phyloP scores from a whole-genome alignment of 2,797 vertebrate species.

The Poecilia picta region DNA sequence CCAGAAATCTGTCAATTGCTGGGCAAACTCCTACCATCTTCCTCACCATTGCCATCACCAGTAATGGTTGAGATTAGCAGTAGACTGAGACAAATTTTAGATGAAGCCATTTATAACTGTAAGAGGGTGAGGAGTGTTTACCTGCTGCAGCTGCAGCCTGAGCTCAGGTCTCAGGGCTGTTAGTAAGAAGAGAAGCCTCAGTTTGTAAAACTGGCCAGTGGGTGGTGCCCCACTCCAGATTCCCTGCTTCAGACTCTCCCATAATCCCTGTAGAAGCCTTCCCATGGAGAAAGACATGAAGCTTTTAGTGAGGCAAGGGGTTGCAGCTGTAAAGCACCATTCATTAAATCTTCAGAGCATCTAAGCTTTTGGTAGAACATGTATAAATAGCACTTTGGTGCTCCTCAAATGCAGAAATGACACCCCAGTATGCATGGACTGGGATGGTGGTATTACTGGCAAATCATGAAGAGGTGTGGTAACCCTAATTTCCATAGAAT shows the following conservation, averaged over 20 bases:
- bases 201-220: conserved; percentile 75
- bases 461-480: no score
- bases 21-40: no score
- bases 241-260: conserved; percentile 50
- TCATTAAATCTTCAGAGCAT: not conserved
- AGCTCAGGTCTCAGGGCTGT: conserved; percentile 79
- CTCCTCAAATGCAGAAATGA: not conserved
- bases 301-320: not conserved
- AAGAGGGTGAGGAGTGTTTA: not conserved
- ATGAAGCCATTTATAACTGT: not conserved
- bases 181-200: conserved; percentile 79
- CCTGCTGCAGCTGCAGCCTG: conserved; percentile 72
- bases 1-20: no score
- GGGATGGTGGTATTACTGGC: no score
- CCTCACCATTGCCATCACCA: no score
- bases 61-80: not conserved
- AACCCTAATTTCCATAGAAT: no score
- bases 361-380: not conserved
- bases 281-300: conserved; percentile 12
- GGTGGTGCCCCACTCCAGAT: conserved; percentile 13
- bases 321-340: conserved; percentile 11
- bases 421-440: no score
- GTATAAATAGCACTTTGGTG: not conserved
- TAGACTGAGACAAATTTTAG: not conserved
- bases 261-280: conserved; percentile 54